These are phyloP conservation scores for Spodoptera litura DNA, from an alignment of 1,140 invertebrate genomes.

Conservation along the genomic window DNA sequence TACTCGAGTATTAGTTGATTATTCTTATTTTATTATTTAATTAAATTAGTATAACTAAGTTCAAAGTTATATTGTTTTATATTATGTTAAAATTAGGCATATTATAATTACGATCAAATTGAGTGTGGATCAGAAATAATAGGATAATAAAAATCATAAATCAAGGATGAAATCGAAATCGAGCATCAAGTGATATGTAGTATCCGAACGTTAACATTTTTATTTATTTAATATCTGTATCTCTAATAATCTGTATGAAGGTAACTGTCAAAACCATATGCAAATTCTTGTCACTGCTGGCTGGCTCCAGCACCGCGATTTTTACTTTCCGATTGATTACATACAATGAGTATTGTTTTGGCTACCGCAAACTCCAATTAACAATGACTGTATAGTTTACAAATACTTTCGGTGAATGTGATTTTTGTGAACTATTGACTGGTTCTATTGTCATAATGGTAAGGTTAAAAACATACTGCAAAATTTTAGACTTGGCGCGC, in stretches of 20 bases:
- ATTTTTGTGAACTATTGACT: conserved; percentile 19
- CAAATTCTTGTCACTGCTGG: conserved; percentile 24
- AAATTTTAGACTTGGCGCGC: conserved; percentile 41
- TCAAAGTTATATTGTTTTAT: too few relatives aligned
- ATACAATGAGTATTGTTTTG: conserved; percentile 40
- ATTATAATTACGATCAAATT: too few relatives aligned
- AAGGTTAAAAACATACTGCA: conserved; percentile 22
- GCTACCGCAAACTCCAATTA: conserved; percentile 6
- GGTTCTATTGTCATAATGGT: conserved; percentile 29
- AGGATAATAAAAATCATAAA: too few relatives aligned
- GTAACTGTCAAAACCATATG: conserved; percentile 43
- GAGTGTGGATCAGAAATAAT: too few relatives aligned
- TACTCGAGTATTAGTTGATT: too few relatives aligned
- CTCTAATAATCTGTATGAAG: background rate
- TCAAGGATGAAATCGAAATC: too few relatives aligned
- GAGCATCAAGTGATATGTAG: too few relatives aligned
- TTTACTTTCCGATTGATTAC: conserved; percentile 25
- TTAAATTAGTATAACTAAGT: too few relatives aligned
- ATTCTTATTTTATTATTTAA: too few relatives aligned
- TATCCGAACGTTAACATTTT: background rate
- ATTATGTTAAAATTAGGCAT: too few relatives aligned
- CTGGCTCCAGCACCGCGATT: conserved; percentile 21
- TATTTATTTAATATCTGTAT: too few relatives aligned
- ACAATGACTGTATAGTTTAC: conserved; percentile 31
- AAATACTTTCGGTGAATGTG: conserved; percentile 22